Conservation (phyloP, 1,140 invertebrate genomes). For the Lepidurus arcticus region DNA sequence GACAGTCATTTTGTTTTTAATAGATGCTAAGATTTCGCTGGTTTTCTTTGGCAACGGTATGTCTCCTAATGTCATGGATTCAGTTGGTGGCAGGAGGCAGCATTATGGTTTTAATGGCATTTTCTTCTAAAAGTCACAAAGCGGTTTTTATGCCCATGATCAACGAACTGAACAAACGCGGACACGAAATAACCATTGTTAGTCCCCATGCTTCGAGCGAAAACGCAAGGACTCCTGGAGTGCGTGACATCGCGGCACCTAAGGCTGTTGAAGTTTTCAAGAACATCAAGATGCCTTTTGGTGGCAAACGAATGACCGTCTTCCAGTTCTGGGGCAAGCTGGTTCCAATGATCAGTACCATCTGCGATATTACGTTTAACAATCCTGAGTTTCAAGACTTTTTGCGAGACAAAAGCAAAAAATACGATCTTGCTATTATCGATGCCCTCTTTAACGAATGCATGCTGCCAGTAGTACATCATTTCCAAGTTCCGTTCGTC, state of each 20-base stretch:
- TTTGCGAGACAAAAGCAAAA: neutral
- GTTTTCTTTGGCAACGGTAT: neutral
- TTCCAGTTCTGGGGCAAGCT: too few relatives aligned
- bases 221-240: too few relatives aligned
- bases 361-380: too few relatives aligned
- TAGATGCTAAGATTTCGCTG: too few relatives aligned
- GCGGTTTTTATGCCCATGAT: conserved; percentile 42
- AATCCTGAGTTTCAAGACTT: too few relatives aligned
- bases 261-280: too few relatives aligned
- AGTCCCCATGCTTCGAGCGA: conserved; percentile 42
- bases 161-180: conserved; percentile 45
- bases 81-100: conserved; percentile 34
- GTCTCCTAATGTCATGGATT: neutral
- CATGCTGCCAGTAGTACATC: conserved; percentile 39
- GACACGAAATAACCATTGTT: conserved; percentile 46
- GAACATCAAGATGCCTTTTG: too few relatives aligned
- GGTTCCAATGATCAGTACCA: too few relatives aligned
- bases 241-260: too few relatives aligned
- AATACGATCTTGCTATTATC: conserved; percentile 41
- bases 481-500: conserved; percentile 57
- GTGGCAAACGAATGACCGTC: too few relatives aligned
- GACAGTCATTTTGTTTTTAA: too few relatives aligned
- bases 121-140: conserved; percentile 32
- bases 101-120: conserved; percentile 28
- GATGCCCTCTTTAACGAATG: conserved; percentile 42